These are phyloP conservation scores for Chesias legatella DNA, from an alignment of 2,888 invertebrate genomes.

Conservation along the genomic window DNA sequence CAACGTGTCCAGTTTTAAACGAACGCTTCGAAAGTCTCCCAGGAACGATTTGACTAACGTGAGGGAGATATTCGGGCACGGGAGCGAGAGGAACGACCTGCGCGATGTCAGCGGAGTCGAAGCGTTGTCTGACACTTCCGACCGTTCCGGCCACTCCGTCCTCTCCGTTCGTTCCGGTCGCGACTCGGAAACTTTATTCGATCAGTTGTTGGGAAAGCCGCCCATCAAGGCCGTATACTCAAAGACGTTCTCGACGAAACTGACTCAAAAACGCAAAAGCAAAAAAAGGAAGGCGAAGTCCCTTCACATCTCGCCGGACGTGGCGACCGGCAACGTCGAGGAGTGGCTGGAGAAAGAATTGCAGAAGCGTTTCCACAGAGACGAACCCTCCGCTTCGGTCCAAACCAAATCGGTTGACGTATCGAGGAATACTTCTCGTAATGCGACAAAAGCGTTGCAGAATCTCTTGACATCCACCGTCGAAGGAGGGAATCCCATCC, in stretches of 20 bases:
- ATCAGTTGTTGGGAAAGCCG: slow-evolving; percentile 49
- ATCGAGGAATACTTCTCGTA: slow-evolving; percentile 18
- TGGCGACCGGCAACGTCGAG: slow-evolving; percentile 44
- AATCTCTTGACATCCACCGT: slow-evolving; percentile 49
- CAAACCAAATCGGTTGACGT: too few relatives aligned
- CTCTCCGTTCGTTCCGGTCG: background rate
- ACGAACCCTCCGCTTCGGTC: slow-evolving; percentile 20
- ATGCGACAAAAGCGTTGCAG: slow-evolving; percentile 40
- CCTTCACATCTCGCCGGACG: slow-evolving; percentile 41
- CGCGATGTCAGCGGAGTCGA: slow-evolving; percentile 60
- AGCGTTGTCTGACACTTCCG: slow-evolving; percentile 49
- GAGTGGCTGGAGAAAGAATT: slow-evolving; percentile 53
- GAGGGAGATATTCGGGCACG: slow-evolving; percentile 39
- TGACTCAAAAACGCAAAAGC: slow-evolving; percentile 25
- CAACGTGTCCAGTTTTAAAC: slow-evolving; percentile 59
- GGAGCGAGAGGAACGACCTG: slow-evolving; percentile 30
- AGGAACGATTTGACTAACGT: slow-evolving; percentile 55
- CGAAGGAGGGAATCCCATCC: slow-evolving; percentile 40
- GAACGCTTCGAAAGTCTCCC: slow-evolving; percentile 40
- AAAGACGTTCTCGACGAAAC: slow-evolving; percentile 44
- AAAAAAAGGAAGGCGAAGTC: slow-evolving; percentile 36
- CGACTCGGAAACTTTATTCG: slow-evolving; percentile 46
- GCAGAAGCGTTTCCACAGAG: slow-evolving; percentile 35
- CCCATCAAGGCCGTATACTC: slow-evolving; percentile 48
- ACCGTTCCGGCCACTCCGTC: slow-evolving; percentile 15